Percentiles rank a stretch among this genome's conserved stretches.
Conservation (phyloP, 2,797 vertebrate genomes). For the Poecilia picta region DNA sequence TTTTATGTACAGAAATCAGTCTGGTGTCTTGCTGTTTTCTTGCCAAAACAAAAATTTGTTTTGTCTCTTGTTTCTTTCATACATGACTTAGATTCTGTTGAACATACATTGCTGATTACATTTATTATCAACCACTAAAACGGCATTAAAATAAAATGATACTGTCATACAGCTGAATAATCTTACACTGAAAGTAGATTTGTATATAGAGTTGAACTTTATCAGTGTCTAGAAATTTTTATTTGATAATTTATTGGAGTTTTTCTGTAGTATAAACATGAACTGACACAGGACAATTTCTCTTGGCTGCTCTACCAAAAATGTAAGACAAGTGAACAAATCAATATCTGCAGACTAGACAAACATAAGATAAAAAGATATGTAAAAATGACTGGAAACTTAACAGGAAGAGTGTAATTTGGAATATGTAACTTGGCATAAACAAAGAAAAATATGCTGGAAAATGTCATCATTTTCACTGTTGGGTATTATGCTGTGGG, state of each 20-base stretch:
- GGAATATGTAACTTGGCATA: neutral
- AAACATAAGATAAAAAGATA: neutral
- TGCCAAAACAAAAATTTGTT: neutral
- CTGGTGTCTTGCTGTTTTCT: conserved; percentile 56
- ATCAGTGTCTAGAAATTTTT: neutral
- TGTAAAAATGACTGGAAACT: neutral
- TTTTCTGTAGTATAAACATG: neutral
- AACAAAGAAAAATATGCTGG: neutral
- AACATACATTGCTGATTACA: neutral
- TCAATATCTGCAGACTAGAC: neutral
- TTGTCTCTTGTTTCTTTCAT: neutral
- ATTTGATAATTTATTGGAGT: neutral
- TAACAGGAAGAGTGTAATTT: neutral
- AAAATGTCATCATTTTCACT: neutral
- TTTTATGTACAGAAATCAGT: conserved; percentile 88
- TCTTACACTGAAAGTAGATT: neutral
- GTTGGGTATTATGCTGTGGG: neutral
- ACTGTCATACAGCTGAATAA: neutral
- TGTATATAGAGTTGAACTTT: too few species aligned
- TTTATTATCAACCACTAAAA: neutral
- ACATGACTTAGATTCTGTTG: neutral
- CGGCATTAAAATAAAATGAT: neutral
- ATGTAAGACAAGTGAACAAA: neutral
- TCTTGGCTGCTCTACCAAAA: neutral
- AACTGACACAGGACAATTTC: neutral